Conservation (phyloP, 2,113 vertebrate species). For the Eptesicus fuscus region DNA sequence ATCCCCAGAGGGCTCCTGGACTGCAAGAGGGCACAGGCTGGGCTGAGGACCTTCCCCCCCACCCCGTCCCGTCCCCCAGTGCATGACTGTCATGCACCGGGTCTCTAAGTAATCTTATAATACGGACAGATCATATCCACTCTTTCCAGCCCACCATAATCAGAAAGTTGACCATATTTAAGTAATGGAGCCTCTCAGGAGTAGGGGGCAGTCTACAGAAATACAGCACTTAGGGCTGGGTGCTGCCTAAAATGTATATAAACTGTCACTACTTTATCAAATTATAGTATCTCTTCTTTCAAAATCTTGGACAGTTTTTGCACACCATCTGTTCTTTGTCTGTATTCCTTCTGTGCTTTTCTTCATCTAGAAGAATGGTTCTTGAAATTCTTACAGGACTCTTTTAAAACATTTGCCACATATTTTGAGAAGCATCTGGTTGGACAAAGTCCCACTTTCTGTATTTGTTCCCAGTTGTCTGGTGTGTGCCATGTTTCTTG, state of each 20-base stretch:
- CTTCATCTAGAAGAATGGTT: constrained; percentile 63
- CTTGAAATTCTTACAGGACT: constrained; percentile 68
- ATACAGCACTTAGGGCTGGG: neutral
- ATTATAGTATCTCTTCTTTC: constrained; percentile 28
- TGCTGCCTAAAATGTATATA: neutral
- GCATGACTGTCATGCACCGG: no score
- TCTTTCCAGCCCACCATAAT: neutral
- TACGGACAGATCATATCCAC: neutral
- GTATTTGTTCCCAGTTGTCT: constrained; percentile 52
- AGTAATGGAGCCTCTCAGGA: neutral
- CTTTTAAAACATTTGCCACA: constrained; percentile 56
- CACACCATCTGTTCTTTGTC: constrained; percentile 64
- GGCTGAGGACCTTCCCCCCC: no score
- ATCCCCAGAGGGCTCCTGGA: no score
- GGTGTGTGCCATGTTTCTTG: constrained; percentile 44
- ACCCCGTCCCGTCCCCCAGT: no score
- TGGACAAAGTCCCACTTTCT: constrained; percentile 37
- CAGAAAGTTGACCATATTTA: neutral
- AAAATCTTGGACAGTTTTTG: constrained; percentile 23
- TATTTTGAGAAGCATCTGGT: constrained; percentile 72
- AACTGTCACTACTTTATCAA: constrained; percentile 36
- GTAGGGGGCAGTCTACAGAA: neutral
- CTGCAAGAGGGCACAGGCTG: no score
- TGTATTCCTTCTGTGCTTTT: constrained; percentile 52
- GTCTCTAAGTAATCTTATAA: neutral